Conservation (phyloP, 2,797 vertebrate genomes). For the Trachops cirrhosus region DNA sequence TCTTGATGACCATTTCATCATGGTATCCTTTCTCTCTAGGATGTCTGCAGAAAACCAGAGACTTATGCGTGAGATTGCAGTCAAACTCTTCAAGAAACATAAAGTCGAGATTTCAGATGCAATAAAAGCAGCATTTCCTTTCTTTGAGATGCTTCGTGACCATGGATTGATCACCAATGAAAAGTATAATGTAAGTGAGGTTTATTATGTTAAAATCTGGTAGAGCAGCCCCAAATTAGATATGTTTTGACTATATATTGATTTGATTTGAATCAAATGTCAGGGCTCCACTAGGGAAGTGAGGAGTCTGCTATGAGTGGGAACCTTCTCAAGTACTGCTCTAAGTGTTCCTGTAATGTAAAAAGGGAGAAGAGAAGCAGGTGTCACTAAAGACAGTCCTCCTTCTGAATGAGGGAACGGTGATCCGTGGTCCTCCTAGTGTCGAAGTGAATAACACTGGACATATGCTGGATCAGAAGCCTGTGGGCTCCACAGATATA, state of each 20-base stretch:
- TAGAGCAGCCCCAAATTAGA: not conserved
- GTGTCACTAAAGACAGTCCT: not conserved
- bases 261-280: not conserved
- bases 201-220: not conserved
- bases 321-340: not conserved
- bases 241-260: too few species aligned
- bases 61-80: fast-evolving
- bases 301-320: not conserved
- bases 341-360: not conserved
- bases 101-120: not conserved
- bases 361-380: not conserved
- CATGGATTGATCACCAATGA: not conserved
- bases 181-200: not conserved
- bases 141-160: not conserved
- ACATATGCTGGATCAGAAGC: not conserved
- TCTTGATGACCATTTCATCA: not conserved
- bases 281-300: not conserved
- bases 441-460: too few species aligned
- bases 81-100: not conserved
- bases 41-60: not conserved
- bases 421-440: not conserved
- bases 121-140: not conserved
- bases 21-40: not conserved
- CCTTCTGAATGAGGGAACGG: not conserved
- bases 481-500: too few species aligned